A percentile compares a stretch with the other conserved stretches of the same genome.
phyloP scores from a whole-genome alignment of 2,113 vertebrate species.

The Platichthys stellatus region DNA sequence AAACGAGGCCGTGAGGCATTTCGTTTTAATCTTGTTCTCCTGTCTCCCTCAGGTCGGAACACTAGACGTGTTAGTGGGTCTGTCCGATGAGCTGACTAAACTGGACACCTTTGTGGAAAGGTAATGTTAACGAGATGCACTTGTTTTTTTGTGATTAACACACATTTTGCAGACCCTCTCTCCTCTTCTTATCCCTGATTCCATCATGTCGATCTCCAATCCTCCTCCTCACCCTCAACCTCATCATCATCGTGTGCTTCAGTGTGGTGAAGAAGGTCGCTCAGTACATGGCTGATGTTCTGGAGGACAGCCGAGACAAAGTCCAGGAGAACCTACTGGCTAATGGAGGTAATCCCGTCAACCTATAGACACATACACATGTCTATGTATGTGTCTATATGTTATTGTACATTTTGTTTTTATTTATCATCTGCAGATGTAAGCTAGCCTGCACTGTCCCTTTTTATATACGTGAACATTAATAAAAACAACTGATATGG shows the following conservation, averaged over 20 bases:
- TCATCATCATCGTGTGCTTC: not conserved
- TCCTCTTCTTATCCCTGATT: not conserved
- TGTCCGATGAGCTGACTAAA: constrained; percentile 97
- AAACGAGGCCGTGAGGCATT: not conserved
- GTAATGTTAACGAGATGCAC: constrained; percentile 72
- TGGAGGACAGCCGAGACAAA: constrained; percentile 98
- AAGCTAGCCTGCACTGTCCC: too few relatives aligned
- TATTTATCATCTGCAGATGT: too few relatives aligned
- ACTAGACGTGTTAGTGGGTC: constrained; percentile 94
- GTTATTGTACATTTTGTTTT: too few relatives aligned
- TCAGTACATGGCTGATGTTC: constrained; percentile 98
- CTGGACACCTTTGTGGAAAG: constrained; percentile 96
- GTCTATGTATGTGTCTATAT: too few relatives aligned
- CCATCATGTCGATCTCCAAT: not conserved
- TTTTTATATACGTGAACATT: too few relatives aligned
- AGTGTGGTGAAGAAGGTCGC: constrained; percentile 99
- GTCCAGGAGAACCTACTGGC: constrained; percentile 98
- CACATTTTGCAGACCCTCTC: not conserved
- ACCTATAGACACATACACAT: not conserved
- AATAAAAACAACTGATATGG: too few relatives aligned
- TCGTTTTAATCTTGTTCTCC: not conserved
- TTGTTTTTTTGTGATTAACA: not conserved
- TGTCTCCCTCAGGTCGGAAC: constrained; percentile 90
- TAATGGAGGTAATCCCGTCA: constrained; percentile 89
- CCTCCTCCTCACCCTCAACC: not conserved